These are phyloP conservation scores for Isoperla grammatica DNA, from an alignment of 2,888 invertebrate genomes.

Conservation along the genomic window DNA sequence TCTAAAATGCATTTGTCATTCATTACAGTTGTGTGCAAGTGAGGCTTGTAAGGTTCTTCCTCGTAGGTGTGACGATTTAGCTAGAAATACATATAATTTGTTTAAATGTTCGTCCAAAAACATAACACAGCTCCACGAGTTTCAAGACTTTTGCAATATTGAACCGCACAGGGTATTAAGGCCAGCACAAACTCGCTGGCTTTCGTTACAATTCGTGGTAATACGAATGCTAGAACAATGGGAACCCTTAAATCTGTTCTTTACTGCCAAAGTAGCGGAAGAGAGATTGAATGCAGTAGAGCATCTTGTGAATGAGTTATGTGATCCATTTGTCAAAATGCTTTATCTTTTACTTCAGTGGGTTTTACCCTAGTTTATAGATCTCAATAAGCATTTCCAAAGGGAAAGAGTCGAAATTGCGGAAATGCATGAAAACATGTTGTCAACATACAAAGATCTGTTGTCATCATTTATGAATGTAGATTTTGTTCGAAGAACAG, in stretches of 20 bases:
- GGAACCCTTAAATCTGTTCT: background rate
- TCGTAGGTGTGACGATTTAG: background rate
- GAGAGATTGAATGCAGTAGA: too few relatives aligned
- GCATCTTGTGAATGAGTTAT: too few relatives aligned
- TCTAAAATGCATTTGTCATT: background rate
- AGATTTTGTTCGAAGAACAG: too few relatives aligned
- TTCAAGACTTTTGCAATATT: background rate
- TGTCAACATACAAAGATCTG: too few relatives aligned
- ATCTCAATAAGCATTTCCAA: too few relatives aligned
- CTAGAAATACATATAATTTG: background rate
- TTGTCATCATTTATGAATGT: too few relatives aligned
- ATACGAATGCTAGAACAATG: background rate
- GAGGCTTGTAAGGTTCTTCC: conserved; percentile 1
- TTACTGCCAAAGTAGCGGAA: too few relatives aligned
- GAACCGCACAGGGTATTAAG: background rate
- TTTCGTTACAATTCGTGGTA: background rate
- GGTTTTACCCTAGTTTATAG: too few relatives aligned
- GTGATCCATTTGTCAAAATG: too few relatives aligned
- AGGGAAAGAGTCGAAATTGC: too few relatives aligned
- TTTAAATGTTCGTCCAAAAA: background rate
- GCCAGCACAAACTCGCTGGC: conserved; percentile 7
- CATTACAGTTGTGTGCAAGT: background rate
- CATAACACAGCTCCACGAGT: background rate
- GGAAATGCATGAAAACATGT: too few relatives aligned
- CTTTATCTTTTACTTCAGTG: too few relatives aligned